Evolutionary conservation across 2,888 invertebrate species (phyloP).

Genomic region (Dryocosmus kuriphilus): DNA sequence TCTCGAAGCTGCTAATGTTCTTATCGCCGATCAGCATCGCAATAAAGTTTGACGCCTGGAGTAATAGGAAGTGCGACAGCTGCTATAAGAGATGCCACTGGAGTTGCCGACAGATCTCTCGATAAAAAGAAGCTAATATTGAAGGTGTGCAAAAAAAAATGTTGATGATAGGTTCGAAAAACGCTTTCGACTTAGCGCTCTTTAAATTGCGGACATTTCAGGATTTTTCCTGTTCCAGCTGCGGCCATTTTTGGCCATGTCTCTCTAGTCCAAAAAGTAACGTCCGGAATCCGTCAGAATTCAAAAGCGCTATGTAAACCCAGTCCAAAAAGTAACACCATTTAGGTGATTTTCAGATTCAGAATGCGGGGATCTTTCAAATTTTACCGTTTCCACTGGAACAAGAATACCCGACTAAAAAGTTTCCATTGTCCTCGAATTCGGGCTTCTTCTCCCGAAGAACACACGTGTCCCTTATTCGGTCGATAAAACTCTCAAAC

Average conservation of each 20-base stretch:
- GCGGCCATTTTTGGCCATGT: no score
- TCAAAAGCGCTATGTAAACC: no score
- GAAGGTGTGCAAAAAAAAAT: background rate
- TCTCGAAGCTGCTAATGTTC: background rate
- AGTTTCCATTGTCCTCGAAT: background rate
- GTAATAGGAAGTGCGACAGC: background rate
- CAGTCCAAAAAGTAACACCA: no score
- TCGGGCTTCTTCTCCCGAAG: background rate
- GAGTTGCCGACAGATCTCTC: background rate
- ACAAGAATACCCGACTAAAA: background rate
- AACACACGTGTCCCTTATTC: background rate
- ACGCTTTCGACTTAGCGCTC: no score
- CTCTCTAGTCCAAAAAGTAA: no score
- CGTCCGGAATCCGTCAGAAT: no score
- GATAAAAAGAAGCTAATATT: background rate
- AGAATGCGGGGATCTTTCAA: no score
- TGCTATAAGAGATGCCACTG: constrained; percentile 1
- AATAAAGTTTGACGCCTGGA: background rate
- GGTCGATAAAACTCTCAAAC: constrained; percentile 29
- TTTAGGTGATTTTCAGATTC: no score
- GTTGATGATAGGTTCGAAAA: no score
- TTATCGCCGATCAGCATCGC: background rate
- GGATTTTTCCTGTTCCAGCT: no score
- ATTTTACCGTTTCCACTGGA: background rate
- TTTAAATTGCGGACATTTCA: no score